phyloP scores from a whole-genome alignment of 2,797 vertebrate genomes.

The Garrulus glandarius region DNA sequence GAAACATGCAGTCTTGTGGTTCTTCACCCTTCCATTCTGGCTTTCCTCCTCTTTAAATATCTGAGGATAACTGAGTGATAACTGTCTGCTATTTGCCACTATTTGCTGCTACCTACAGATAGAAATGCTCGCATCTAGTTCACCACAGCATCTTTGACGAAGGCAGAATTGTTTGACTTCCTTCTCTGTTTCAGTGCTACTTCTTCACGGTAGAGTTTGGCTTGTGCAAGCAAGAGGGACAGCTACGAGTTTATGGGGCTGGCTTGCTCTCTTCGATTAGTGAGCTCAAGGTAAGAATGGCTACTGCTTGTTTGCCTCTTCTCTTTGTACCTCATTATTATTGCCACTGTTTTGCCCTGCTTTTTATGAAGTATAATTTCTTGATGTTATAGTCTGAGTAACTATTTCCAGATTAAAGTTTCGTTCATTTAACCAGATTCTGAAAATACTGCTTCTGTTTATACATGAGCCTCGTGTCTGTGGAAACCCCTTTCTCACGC shows the following conservation, averaged over 20 bases:
- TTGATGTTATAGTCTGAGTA: neutral
- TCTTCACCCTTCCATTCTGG: neutral
- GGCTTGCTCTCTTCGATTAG: constrained; percentile 96
- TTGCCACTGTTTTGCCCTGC: neutral
- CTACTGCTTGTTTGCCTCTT: neutral
- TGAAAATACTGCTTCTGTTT: neutral
- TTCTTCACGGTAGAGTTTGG: constrained; percentile 99
- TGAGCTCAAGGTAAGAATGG: constrained; percentile 83
- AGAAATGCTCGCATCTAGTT: neutral
- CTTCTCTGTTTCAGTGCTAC: constrained; percentile 85
- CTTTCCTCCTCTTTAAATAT: neutral
- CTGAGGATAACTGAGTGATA: neutral
- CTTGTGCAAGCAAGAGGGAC: constrained; percentile 95
- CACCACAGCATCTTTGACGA: neutral
- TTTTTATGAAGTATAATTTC: neutral
- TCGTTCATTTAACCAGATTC: neutral
- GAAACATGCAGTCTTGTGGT: neutral
- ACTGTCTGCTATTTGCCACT: neutral
- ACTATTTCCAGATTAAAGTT: neutral
- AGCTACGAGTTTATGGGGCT: constrained; percentile 92
- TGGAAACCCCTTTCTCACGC: neutral
- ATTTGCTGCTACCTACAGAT: neutral
- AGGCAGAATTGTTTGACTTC: neutral
- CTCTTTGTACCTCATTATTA: neutral
- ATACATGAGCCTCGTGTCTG: rapidly evolving